Conservation (phyloP, 2,888 invertebrate species). For the Leucophora obtusa region DNA sequence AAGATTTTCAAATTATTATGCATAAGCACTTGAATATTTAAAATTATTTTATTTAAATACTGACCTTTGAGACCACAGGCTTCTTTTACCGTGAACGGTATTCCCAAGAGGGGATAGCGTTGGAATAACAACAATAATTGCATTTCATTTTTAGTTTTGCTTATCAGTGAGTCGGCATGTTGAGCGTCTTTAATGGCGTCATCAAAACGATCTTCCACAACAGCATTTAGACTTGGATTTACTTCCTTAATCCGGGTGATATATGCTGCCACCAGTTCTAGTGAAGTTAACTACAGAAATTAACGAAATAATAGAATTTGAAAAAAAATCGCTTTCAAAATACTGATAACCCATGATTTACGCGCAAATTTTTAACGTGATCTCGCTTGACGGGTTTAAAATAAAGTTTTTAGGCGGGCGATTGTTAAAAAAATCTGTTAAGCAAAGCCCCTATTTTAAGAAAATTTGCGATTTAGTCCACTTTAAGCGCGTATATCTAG, state of each 20-base stretch:
- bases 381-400: too few species aligned
- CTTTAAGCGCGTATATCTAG: too few species aligned
- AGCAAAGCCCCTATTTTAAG: too few species aligned
- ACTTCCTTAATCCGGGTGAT: slow-evolving; percentile 84
- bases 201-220: slow-evolving; percentile 84
- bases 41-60: neutral
- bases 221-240: slow-evolving; percentile 85
- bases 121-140: slow-evolving; percentile 71
- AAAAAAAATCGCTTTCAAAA: too few species aligned
- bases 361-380: too few species aligned
- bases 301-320: too few species aligned
- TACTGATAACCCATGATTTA: too few species aligned
- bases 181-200: slow-evolving; percentile 84
- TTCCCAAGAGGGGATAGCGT: slow-evolving; percentile 86
- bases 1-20: too few species aligned
- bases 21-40: too few species aligned
- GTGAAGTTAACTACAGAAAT: slow-evolving; percentile 80
- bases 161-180: slow-evolving; percentile 80
- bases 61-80: slow-evolving; percentile 86
- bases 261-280: slow-evolving; percentile 81
- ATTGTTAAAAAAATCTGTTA: too few species aligned
- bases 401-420: too few species aligned
- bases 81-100: slow-evolving; percentile 91
- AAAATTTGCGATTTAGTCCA: too few species aligned
- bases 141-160: slow-evolving; percentile 67